These are phyloP conservation scores for Nephrotoma flavescens DNA, from an alignment of 2,888 invertebrate genomes.

Conservation along the genomic window DNA sequence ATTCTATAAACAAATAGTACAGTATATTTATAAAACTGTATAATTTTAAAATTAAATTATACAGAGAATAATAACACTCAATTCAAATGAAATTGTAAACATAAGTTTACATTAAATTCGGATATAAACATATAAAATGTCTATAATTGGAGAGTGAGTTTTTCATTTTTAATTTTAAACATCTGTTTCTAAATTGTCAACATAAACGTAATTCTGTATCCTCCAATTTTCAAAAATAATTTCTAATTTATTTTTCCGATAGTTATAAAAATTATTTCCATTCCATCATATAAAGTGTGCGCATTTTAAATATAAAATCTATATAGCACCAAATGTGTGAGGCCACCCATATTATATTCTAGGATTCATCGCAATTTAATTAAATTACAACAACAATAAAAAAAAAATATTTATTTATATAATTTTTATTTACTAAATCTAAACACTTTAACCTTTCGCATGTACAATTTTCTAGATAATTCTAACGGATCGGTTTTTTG, in stretches of 20 bases:
- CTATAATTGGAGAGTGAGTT: neutral
- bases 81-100: neutral
- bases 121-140: neutral
- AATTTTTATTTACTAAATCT: neutral
- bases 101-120: neutral
- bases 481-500: neutral
- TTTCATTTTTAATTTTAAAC: neutral
- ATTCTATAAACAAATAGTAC: too few relatives aligned
- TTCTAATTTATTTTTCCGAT: neutral
- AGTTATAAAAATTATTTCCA: neutral
- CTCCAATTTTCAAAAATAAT: neutral
- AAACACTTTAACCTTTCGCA: neutral
- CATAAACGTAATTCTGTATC: neutral
- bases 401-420: neutral
- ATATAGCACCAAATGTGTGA: neutral
- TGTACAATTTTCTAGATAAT: neutral
- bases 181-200: neutral
- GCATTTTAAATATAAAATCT: neutral
- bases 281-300: neutral
- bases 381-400: neutral
- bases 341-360: neutral
- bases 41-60: neutral
- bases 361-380: neutral
- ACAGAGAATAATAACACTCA: neutral
- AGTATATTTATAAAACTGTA: too few relatives aligned